These are phyloP conservation scores for Steromphala cineraria DNA, from an alignment of 2,888 invertebrate species.

Conservation along the genomic window DNA sequence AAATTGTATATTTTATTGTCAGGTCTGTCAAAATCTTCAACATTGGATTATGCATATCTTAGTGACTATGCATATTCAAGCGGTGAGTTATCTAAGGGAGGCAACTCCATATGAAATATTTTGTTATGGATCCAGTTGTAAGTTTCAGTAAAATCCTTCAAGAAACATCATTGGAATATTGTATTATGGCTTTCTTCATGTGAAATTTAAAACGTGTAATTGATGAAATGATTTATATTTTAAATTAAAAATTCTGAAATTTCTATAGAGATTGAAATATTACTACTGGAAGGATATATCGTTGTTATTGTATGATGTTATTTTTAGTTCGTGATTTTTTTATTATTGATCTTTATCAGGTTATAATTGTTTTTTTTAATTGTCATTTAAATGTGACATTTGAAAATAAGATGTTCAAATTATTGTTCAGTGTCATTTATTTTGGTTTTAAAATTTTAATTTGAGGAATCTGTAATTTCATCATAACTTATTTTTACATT, in stretches of 20 bases:
- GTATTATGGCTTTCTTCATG: neutral
- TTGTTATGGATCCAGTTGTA: too few relatives aligned
- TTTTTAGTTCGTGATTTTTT: neutral
- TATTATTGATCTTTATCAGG: neutral
- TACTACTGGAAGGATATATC: neutral
- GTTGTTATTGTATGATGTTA: neutral
- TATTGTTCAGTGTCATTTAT: too few relatives aligned
- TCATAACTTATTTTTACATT: too few relatives aligned
- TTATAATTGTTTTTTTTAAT: neutral
- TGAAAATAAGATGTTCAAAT: too few relatives aligned
- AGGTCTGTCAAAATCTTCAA: constrained; percentile 55
- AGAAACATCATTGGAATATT: neutral
- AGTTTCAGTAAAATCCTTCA: neutral
- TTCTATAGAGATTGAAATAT: neutral
- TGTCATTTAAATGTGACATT: too few relatives aligned
- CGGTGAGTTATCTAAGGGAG: constrained; percentile 40
- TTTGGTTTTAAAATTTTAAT: neutral
- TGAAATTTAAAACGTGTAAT: neutral
- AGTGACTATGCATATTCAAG: constrained; percentile 51
- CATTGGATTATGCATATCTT: constrained; percentile 54
- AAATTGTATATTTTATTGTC: constrained; percentile 24
- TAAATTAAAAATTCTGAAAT: neutral
- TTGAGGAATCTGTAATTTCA: too few relatives aligned
- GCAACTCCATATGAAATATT: neutral
- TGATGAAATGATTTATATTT: neutral